Evolutionary conservation across 1,140 invertebrate genomes (phyloP).

Genomic region (Apis cerana): DNA sequence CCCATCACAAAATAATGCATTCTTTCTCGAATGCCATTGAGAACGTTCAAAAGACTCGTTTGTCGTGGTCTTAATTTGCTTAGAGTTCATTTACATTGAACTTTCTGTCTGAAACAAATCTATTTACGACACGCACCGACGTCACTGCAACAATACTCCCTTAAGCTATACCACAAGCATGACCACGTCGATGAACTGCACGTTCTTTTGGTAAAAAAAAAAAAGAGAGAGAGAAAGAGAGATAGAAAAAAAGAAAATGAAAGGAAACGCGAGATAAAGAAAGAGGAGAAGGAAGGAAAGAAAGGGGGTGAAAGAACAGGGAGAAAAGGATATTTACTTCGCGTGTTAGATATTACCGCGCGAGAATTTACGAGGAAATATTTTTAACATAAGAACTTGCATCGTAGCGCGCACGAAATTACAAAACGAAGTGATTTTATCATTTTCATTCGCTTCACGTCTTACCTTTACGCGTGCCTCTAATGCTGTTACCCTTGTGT

Average conservation of each 20-base stretch:
- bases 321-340: conserved; percentile 26
- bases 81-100: conserved; percentile 45
- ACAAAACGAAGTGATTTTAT: conserved; percentile 26
- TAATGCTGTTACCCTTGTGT: neutral
- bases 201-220: conserved; percentile 3
- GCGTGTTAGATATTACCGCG: neutral
- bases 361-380: conserved; percentile 33
- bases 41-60: too few relatives aligned
- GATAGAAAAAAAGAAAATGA: neutral
- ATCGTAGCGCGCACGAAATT: conserved; percentile 5
- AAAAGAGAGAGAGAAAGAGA: neutral
- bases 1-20: neutral
- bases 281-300: neutral
- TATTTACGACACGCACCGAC: conserved; percentile 25
- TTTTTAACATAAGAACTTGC: conserved; percentile 32
- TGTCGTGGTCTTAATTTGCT: conserved; percentile 8
- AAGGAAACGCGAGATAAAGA: neutral
- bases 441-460: neutral
- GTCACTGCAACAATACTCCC: neutral
- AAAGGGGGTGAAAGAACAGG: neutral
- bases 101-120: conserved; percentile 40
- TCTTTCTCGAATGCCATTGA: neutral
- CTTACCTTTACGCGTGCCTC: neutral
- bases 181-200: neutral
- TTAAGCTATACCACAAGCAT: neutral